phyloP scores from a whole-genome alignment of 1,140 invertebrate genomes.

The Whitmania pigra region DNA sequence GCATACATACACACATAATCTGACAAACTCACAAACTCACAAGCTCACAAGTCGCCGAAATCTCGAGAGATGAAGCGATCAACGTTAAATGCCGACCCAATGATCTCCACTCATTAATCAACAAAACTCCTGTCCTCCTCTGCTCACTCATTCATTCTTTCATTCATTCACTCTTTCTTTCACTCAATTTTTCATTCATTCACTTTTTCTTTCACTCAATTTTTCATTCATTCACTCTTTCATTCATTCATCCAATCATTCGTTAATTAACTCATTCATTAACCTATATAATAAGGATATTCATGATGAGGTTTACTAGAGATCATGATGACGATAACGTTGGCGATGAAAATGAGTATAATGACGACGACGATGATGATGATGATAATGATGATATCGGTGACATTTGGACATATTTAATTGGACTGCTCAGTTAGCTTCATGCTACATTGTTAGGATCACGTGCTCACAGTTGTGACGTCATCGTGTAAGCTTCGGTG shows the following conservation, averaged over 20 bases:
- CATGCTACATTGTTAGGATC: too few relatives aligned
- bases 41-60: not conserved
- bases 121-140: not conserved
- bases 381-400: constrained; percentile 6
- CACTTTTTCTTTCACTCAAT: not conserved
- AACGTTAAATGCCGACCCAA: too few relatives aligned
- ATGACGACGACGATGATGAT: not conserved
- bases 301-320: constrained; percentile 19
- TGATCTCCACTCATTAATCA: constrained; percentile 3
- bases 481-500: too few relatives aligned
- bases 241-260: too few relatives aligned
- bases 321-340: constrained; percentile 14
- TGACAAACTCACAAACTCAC: not conserved
- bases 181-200: not conserved
- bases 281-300: constrained; percentile 13
- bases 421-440: too few relatives aligned
- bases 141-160: not conserved
- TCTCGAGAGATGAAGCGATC: too few relatives aligned
- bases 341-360: constrained; percentile 6
- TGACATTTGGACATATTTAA: not conserved
- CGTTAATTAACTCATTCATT: too few relatives aligned
- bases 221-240: not conserved
- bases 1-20: not conserved
- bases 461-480: too few relatives aligned
- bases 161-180: not conserved